Evolutionary conservation across 2,113 vertebrate genomes (phyloP).

Genomic region (Myrmecophaga tridactyla): DNA sequence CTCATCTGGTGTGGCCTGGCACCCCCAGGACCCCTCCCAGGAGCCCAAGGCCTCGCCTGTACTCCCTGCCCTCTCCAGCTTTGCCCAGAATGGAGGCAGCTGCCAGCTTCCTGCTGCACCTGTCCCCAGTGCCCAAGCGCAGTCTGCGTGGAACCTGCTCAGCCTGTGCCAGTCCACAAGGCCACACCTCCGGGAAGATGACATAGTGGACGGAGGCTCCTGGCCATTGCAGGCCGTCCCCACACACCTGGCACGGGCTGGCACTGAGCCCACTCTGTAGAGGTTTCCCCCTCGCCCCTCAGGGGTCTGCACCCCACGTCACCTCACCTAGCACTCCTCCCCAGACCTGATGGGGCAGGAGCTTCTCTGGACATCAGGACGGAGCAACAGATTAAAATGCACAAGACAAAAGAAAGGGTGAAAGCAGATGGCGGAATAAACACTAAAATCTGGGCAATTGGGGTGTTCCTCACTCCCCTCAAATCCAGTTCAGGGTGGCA

Average conservation of each 20-base stretch:
- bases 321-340: not conserved
- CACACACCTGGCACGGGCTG: too few species aligned
- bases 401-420: rapidly evolving
- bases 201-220: rapidly evolving
- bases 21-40: too few species aligned
- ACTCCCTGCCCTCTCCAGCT: not conserved
- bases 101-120: not conserved
- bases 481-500: not conserved
- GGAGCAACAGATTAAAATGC: rapidly evolving
- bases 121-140: not conserved
- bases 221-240: too few species aligned
- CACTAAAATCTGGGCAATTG: too few species aligned
- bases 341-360: too few species aligned
- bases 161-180: rapidly evolving
- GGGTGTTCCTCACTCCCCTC: not conserved
- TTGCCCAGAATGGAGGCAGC: not conserved
- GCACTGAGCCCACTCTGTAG: too few species aligned
- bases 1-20: too few species aligned
- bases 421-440: rapidly evolving
- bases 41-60: not conserved
- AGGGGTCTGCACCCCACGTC: not conserved
- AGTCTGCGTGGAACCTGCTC: not conserved
- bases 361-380: rapidly evolving
- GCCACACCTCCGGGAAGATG: not conserved
- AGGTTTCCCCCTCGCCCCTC: not conserved